A percentile compares a stretch with the other conserved stretches of the same genome.
These are phyloP conservation scores for Glomeris maerens DNA, from an alignment of 1,140 invertebrate genomes.

Conservation along the genomic window DNA sequence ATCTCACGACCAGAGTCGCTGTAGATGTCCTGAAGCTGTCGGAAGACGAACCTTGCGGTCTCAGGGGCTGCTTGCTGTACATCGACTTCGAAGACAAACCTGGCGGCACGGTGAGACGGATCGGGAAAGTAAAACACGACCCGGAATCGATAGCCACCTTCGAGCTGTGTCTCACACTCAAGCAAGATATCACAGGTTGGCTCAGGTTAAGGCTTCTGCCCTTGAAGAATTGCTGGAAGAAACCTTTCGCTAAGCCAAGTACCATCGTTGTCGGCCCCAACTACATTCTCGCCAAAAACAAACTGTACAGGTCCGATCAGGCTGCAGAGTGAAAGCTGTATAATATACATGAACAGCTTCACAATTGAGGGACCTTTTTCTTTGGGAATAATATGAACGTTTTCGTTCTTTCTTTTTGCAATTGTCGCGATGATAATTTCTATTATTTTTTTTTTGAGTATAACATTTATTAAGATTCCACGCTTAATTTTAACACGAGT, in stretches of 20 bases:
- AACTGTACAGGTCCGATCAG: slow-evolving; percentile 51
- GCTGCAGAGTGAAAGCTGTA: too few species aligned
- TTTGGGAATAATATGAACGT: too few species aligned
- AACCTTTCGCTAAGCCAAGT: slow-evolving; percentile 59
- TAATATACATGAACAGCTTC: too few species aligned
- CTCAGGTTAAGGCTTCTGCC: slow-evolving; percentile 46
- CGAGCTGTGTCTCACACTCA: slow-evolving; percentile 65
- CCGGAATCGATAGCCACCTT: slow-evolving; percentile 68
- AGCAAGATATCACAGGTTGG: slow-evolving; percentile 60
- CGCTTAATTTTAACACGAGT: too few species aligned
- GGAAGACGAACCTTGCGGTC: slow-evolving; percentile 68
- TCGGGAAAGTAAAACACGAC: slow-evolving; percentile 60
- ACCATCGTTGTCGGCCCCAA: slow-evolving; percentile 69
- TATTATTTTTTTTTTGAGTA: too few species aligned
- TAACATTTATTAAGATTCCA: too few species aligned
- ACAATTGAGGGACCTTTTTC: too few species aligned
- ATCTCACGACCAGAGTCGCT: slow-evolving; percentile 56
- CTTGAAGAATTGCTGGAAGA: slow-evolving; percentile 38
- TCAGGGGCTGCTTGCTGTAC: slow-evolving; percentile 34
- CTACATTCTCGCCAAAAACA: slow-evolving; percentile 70
- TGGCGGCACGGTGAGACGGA: slow-evolving; percentile 29
- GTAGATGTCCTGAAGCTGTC: slow-evolving; percentile 59
- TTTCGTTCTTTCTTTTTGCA: too few species aligned
- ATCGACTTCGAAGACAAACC: slow-evolving; percentile 26
- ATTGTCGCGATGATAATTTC: too few species aligned